Evolutionary conservation across 2,113 vertebrate species (phyloP), one percentile per base, ranked within the genome.

Genomic region (Rynchops niger): DNA sequence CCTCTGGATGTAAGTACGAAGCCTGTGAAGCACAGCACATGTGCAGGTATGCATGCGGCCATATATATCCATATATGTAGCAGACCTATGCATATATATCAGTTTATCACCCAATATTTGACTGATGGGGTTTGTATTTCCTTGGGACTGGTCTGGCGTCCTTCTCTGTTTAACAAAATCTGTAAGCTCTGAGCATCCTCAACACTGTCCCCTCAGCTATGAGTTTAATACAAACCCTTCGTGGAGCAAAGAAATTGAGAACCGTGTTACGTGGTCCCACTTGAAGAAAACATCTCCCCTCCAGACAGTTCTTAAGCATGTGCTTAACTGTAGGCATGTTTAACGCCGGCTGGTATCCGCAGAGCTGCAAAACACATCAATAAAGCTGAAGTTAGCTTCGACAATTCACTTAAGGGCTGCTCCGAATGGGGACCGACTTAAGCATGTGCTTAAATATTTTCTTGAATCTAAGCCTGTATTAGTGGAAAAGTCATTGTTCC

Each of bases 401-500:
- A 50, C 67, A 65, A 78, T 86, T 90, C 91, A 58, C 85, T 73
- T 20, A 53, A 86, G 58, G 72, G 58, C 66, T 82, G 58, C 9
- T 85, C 66, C 19, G 43, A 91, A 40, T 52, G 62, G 61, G 34
- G 70, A 73, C 56, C 0, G 13, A 36, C 42, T 94, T 87, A 91
- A 96, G 95, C 53, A 83, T 45, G 49, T 82, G 84, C 91, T 95
- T 97, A 95, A 93, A 79, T 77, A 82, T 93, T 90, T 93, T 76
- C 90, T 95, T 94, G 85, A 93, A 43, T 69, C 70, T 87, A 91
- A 93, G 90, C 90, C 82, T 80, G 7, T 73, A 62, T 94, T 95
- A 95, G 95, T 95, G 95, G 93, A 97, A 97, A 95, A 97, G 49
- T 88, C 95, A 86, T 93, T 80, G 92, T 92, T 96, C 85, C 19